These are phyloP conservation scores for Drosophila cracens DNA, from an alignment of 2,888 invertebrate species.

Conservation along the genomic window DNA sequence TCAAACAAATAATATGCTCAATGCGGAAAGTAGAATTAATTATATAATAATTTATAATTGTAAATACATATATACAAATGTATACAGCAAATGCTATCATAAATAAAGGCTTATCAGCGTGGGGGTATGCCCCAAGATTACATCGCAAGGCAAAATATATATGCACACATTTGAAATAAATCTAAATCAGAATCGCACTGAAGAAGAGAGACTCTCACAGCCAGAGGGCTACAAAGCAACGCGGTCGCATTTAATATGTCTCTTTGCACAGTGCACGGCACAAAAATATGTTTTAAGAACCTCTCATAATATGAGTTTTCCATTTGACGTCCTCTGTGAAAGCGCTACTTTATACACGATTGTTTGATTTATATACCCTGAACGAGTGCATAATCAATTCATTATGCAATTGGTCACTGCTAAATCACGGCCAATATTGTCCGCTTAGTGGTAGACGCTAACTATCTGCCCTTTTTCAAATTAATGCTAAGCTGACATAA, in stretches of 20 bases:
- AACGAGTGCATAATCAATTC: too few species aligned
- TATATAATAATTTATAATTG: not conserved
- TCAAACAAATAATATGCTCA: conserved; percentile 28
- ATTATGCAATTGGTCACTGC: too few species aligned
- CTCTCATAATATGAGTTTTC: too few species aligned
- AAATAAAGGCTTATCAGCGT: conserved; percentile 48
- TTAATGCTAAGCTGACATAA: too few species aligned
- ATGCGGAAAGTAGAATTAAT: not conserved
- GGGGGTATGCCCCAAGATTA: conserved; percentile 28
- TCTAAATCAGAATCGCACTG: not conserved
- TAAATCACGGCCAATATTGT: too few species aligned
- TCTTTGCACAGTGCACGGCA: not conserved
- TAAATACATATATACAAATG: not conserved
- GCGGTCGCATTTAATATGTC: not conserved
- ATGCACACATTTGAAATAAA: not conserved
- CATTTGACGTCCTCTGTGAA: too few species aligned
- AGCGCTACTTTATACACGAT: too few species aligned
- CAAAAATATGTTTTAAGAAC: too few species aligned
- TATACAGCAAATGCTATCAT: conserved; percentile 2
- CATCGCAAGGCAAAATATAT: conserved; percentile 4
- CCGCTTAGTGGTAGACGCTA: too few species aligned
- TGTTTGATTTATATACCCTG: too few species aligned
- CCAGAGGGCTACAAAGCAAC: not conserved
- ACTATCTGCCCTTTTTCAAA: too few species aligned
- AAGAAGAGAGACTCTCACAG: not conserved